These are phyloP conservation scores for Odontocolon sp. DNA, from an alignment of 2,888 invertebrate species.

Conservation along the genomic window DNA sequence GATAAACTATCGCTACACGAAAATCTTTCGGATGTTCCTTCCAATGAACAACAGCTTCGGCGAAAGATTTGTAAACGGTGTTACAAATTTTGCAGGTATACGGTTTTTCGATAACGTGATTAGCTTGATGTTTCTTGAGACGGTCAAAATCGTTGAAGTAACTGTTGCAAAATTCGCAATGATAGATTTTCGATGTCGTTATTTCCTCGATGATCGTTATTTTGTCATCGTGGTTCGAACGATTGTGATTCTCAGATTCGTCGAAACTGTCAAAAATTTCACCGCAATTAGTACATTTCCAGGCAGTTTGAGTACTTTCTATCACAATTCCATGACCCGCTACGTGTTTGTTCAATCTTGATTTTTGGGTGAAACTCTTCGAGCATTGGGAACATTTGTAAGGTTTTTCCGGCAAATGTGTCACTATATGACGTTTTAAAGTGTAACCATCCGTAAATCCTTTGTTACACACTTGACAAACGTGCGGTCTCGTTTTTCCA, in stretches of 20 bases:
- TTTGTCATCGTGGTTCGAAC: constrained; percentile 64
- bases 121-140: constrained; percentile 80
- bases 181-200: constrained; percentile 78
- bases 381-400: constrained; percentile 72
- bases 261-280: constrained; percentile 66
- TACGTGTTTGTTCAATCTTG: constrained; percentile 71
- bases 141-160: constrained; percentile 82
- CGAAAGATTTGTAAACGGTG: constrained; percentile 81
- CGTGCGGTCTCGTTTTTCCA: constrained; percentile 71
- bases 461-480: constrained; percentile 72
- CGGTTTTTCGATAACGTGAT: constrained; percentile 80
- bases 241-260: constrained; percentile 66
- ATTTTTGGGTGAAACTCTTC: constrained; percentile 74
- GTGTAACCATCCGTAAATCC: constrained; percentile 74
- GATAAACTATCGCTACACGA: constrained; percentile 80
- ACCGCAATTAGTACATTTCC: constrained; percentile 72
- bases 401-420: constrained; percentile 73
- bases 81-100: constrained; percentile 81
- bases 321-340: constrained; percentile 69
- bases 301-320: constrained; percentile 68
- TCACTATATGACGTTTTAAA: constrained; percentile 71
- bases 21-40: constrained; percentile 82
- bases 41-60: constrained; percentile 83
- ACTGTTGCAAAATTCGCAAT: constrained; percentile 85
- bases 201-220: constrained; percentile 68